These are phyloP conservation scores for Uropetala carovei DNA, from an alignment of 2,888 invertebrate species.

Conservation along the genomic window DNA sequence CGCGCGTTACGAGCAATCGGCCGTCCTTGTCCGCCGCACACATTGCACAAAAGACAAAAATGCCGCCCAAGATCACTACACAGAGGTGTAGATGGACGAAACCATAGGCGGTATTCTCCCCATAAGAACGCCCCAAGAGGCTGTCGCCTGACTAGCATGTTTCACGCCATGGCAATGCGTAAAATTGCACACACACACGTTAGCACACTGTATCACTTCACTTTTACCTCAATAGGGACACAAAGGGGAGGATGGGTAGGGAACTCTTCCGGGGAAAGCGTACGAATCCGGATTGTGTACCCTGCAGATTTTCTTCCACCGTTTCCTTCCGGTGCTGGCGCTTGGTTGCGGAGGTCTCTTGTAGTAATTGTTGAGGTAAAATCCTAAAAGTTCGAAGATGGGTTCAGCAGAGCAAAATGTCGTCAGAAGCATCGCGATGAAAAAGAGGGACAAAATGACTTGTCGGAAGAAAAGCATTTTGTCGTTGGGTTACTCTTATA, in stretches of 20 bases:
- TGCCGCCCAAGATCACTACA: no score
- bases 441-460: background rate
- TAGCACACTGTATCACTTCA: background rate
- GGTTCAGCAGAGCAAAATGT: background rate
- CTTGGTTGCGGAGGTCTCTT: background rate
- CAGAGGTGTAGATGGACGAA: no score
- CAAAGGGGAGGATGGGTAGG: conserved; percentile 79
- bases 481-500: background rate
- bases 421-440: background rate
- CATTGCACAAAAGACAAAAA: no score
- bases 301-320: conserved; percentile 84
- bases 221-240: conserved; percentile 78
- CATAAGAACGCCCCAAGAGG: no score
- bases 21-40: no score
- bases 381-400: conserved; percentile 19
- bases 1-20: no score
- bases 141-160: no score
- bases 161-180: background rate
- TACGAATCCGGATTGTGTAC: conserved; percentile 80
- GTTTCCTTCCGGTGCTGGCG: conserved; percentile 75
- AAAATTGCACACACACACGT: background rate
- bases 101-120: no score
- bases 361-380: background rate
- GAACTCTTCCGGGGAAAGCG: conserved; percentile 78
- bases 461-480: background rate